Evolutionary conservation across 2,113 vertebrate genomes (phyloP).

Genomic region (cattle (Bos taurus)): ARS-UCD2.0 NC_037347.1:45034001-45034500

Average conservation of each 20-base stretch:
- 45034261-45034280: neutral
- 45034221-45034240: rapidly evolving
- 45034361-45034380: neutral
- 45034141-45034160: neutral
- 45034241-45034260: neutral
- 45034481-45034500: neutral
- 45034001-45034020: neutral
- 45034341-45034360: neutral
- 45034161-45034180: neutral
- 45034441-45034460: neutral
- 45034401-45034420: neutral
- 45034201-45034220: neutral
- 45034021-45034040: neutral
- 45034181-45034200: neutral
- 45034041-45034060: neutral
- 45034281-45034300: neutral
- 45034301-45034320: neutral
- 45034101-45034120: neutral
- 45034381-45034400: neutral
- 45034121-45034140: neutral
- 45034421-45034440: neutral
- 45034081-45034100: neutral
- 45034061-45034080: neutral
- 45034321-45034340: neutral
- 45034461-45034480: neutral